Evolutionary conservation across 2,797 vertebrate species (phyloP), one percentile per base, ranked within the genome.

Genomic region (Phrynocephalus vlangalii): DNA sequence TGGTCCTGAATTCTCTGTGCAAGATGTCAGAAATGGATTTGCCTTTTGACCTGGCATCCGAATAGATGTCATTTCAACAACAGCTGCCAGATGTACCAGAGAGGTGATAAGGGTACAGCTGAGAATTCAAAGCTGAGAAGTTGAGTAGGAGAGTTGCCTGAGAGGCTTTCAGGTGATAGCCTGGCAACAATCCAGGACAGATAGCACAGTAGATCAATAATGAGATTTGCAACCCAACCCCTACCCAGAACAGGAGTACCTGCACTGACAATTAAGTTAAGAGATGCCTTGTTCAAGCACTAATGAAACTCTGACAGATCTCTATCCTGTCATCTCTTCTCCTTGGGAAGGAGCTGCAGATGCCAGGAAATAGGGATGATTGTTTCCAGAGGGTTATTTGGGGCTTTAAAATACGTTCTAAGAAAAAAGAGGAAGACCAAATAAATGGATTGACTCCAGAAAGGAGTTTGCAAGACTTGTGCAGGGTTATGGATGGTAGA

Each of bases 201-300:
- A 87, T 70, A 70, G 20, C 80, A 38, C 56, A 71, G 16, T 52
- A 3, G 78, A 72, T 88, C 63, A 78, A 8, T 88, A 86, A 80
- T 73, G 28, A n/a, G 72, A 63, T 91, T 87, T 79, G 60, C 89
- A 86, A 79, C n/a, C 26, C 33, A 80, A 76, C 75, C 30, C 22
- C 70, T 71, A 11, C 60, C 90, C 68, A 8, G 24, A 6, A 80
- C 86, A 82, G 48, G 56, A 83, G 18, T 50, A 67, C 3, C 16
- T 26, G 85, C 56, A 63, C 81, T 86, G 91, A 80, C 84, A 86
- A 85, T 86, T 33, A 87, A 63, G 63, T 75, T 79, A 76, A 82
- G 67, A 50, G 71, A n/a, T 73, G 18, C 82, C 60, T 80, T 86
- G 52, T 56, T 88, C 22, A 77, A 44, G 20, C 11, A 26, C 1